phyloP scores from a whole-genome alignment of 2,888 invertebrate genomes.

The Halictus quadricinctus region DNA sequence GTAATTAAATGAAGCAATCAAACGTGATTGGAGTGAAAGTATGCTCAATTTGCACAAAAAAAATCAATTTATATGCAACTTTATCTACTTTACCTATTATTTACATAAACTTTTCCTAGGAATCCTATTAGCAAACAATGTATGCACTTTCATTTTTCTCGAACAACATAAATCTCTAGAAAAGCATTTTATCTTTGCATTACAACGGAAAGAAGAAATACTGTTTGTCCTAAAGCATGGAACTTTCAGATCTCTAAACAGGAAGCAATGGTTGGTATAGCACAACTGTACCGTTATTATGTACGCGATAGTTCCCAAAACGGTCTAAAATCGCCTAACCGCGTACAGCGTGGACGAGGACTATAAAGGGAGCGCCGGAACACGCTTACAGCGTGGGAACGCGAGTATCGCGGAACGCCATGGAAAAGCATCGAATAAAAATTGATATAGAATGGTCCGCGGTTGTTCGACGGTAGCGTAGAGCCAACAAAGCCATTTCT shows the following conservation, averaged over 20 bases:
- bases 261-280: not conserved
- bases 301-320: not conserved
- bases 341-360: not conserved
- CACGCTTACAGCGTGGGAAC: not conserved
- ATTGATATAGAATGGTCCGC: not conserved
- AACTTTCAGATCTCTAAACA: not conserved
- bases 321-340: not conserved
- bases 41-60: too few species aligned
- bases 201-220: too few species aligned
- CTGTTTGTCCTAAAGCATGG: too few species aligned
- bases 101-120: too few species aligned
- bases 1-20: not conserved
- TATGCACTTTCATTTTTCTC: not conserved
- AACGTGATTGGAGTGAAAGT: not conserved
- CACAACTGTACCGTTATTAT: not conserved
- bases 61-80: too few species aligned
- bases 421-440: not conserved
- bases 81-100: too few species aligned
- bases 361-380: not conserved
- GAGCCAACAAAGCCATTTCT: not conserved
- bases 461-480: not conserved
- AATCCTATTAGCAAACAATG: not conserved
- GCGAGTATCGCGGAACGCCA: not conserved
- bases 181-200: not conserved
- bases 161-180: not conserved